Conservation (phyloP, 2,888 invertebrate genomes). For the Rhopalosiphum nymphaeae region DNA sequence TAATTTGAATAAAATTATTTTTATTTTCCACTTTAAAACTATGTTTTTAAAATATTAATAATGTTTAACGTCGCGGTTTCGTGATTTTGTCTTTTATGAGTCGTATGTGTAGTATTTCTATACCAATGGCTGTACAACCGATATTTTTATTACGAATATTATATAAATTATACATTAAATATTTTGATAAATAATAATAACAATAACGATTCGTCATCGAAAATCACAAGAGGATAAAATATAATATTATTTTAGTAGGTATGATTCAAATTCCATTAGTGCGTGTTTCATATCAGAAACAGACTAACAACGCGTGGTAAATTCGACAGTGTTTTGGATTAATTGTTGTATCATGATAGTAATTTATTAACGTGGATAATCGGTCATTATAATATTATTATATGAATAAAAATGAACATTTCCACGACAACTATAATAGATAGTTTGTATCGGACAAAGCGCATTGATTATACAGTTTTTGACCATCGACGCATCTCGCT, state of each 20-base stretch:
- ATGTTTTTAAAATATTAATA: too few species aligned
- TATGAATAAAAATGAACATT: not conserved
- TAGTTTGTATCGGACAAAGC: not conserved
- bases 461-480: not conserved
- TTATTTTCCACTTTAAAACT: too few species aligned
- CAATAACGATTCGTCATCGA: not conserved
- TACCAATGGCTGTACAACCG: too few species aligned
- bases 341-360: not conserved
- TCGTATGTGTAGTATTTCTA: too few species aligned
- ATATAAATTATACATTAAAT: too few species aligned
- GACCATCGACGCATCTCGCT: not conserved
- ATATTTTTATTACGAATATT: too few species aligned
- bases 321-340: conserved; percentile 7
- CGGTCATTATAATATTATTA: not conserved
- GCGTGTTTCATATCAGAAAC: not conserved
- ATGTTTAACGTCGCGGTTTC: too few species aligned
- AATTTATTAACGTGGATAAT: not conserved
- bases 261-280: not conserved
- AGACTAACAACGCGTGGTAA: not conserved
- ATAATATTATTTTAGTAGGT: not conserved
- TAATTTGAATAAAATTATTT: too few species aligned
- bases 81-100: too few species aligned
- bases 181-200: too few species aligned
- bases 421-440: not conserved
- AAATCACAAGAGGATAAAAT: not conserved